These are phyloP conservation scores for Phocoena sinus DNA, from an alignment of 2,113 vertebrate genomes.

Conservation along the genomic window DNA sequence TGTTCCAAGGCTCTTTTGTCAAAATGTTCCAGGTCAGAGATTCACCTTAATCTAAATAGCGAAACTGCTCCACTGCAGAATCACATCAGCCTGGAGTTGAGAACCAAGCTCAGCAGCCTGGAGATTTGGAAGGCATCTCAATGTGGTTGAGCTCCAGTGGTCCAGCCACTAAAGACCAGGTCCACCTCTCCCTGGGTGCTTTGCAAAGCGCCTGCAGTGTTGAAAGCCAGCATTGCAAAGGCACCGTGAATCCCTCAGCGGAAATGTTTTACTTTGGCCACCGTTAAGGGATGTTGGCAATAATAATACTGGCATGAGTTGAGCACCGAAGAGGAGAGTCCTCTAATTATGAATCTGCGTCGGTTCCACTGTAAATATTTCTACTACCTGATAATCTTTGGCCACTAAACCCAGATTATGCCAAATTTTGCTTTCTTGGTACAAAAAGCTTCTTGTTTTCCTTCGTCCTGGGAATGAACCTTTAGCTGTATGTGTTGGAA, in stretches of 20 bases:
- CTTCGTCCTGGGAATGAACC: neutral
- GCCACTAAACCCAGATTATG: neutral
- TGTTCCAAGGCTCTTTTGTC: neutral
- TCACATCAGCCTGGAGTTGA: neutral
- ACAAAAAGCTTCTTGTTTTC: neutral
- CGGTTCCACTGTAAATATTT: neutral
- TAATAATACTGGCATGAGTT: neutral
- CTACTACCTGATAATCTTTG: neutral
- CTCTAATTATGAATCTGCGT: neutral
- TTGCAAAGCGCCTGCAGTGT: neutral
- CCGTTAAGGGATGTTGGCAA: neutral
- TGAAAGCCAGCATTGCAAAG: neutral
- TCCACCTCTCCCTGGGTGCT: neutral
- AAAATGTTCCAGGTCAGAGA: neutral
- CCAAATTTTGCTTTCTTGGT: neutral
- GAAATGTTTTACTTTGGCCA: neutral
- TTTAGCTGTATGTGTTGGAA: slow-evolving; percentile 1
- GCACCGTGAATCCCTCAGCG: neutral
- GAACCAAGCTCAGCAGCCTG: neutral
- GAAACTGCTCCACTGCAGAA: neutral
- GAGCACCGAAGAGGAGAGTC: neutral
- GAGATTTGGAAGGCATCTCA: neutral
- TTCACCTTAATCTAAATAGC: neutral
- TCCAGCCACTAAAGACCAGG: neutral
- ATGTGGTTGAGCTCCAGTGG: neutral